Percentiles rank a stretch among this genome's conserved stretches.
Conservation (phyloP, 2,888 invertebrate genomes). For the Eulithis prunata region DNA sequence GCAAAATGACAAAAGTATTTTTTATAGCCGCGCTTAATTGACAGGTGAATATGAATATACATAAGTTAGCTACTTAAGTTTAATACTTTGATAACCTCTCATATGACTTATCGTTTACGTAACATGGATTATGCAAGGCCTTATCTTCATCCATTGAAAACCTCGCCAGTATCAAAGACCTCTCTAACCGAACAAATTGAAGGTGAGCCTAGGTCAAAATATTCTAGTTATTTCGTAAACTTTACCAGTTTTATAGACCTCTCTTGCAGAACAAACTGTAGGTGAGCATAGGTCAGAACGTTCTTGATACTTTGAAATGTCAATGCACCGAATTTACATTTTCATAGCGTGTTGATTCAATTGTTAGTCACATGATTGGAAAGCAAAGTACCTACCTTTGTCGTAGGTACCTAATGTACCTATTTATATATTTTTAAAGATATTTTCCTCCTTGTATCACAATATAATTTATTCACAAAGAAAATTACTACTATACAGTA, state of each 20-base stretch:
- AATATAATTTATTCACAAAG: too few relatives aligned
- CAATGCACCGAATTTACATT: constrained; percentile 16
- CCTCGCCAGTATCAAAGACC: neutral
- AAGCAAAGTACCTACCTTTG: constrained; percentile 8
- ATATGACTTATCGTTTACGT: neutral
- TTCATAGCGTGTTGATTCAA: constrained; percentile 25
- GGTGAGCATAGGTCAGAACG: neutral
- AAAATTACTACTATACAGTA: too few relatives aligned
- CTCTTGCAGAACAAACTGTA: neutral
- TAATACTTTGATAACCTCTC: too few relatives aligned
- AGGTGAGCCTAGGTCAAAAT: neutral
- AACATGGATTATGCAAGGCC: neutral
- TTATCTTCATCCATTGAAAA: neutral
- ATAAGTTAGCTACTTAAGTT: too few relatives aligned
- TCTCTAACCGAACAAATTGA: neutral
- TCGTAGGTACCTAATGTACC: too few relatives aligned
- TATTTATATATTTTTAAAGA: too few relatives aligned
- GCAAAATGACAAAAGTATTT: too few relatives aligned
- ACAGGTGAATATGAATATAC: too few relatives aligned
- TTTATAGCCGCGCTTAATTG: too few relatives aligned
- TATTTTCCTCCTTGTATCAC: too few relatives aligned
- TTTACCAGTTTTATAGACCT: constrained; percentile 10
- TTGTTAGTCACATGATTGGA: constrained; percentile 28
- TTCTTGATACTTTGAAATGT: constrained; percentile 1
- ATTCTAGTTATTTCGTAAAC: neutral